Conservation (phyloP, 1,140 invertebrate species). For the Pararge aegeria region DNA sequence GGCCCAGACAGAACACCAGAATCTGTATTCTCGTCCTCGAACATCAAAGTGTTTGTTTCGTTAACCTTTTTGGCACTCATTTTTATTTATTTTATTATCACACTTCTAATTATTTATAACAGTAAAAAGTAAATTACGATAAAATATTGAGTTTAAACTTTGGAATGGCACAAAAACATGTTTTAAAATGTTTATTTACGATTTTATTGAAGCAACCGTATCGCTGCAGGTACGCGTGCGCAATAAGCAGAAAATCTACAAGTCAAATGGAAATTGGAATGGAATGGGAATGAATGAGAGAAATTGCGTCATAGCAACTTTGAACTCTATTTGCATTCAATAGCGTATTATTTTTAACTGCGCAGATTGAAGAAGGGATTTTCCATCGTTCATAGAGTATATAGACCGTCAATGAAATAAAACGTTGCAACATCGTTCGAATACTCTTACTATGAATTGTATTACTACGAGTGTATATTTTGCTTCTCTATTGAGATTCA, state of each 20-base stretch:
- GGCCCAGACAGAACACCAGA: slow-evolving; percentile 59
- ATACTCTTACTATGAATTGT: background rate
- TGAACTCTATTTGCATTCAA: slow-evolving; percentile 22
- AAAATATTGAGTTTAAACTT: slow-evolving; percentile 32
- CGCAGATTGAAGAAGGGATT: slow-evolving; percentile 25
- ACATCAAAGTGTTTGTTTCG: slow-evolving; percentile 49
- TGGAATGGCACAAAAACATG: slow-evolving; percentile 47
- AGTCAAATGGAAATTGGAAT: slow-evolving; percentile 27
- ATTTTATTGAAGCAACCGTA: slow-evolving; percentile 38
- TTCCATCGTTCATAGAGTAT: background rate
- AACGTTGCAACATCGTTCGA: background rate
- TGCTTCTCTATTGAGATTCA: too few species aligned
- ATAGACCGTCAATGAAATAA: background rate
- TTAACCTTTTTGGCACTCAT: slow-evolving; percentile 68
- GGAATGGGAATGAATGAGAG: slow-evolving; percentile 16
- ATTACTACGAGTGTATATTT: background rate
- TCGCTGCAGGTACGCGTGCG: slow-evolving; percentile 40
- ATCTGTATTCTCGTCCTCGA: slow-evolving; percentile 53
- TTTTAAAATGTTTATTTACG: slow-evolving; percentile 39
- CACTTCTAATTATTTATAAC: slow-evolving; percentile 36
- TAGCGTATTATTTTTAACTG: slow-evolving; percentile 7
- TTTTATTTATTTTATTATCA: slow-evolving; percentile 47
- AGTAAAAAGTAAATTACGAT: slow-evolving; percentile 25
- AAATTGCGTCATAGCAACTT: slow-evolving; percentile 12
- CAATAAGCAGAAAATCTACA: slow-evolving; percentile 38